phyloP scores from a whole-genome alignment of 2,113 vertebrate species.

The Piprites chloris region DNA sequence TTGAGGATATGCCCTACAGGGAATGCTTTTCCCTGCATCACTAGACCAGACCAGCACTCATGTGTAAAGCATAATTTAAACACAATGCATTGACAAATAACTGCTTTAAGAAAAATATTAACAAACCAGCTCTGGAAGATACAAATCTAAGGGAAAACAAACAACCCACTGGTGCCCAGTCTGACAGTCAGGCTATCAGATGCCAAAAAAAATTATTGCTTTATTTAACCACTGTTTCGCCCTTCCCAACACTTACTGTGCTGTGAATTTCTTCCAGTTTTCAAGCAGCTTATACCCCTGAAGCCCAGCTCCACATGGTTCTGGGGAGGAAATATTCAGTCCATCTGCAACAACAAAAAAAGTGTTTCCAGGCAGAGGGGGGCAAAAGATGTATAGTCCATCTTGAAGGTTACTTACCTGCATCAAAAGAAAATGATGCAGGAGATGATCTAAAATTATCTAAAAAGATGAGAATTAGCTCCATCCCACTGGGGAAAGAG shows the following conservation, averaged over 20 bases:
- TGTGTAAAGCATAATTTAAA: background rate
- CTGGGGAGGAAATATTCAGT: background rate
- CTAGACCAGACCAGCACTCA: background rate
- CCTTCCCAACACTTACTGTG: background rate
- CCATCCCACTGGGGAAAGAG: background rate
- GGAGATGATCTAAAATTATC: background rate
- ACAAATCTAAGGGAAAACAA: constrained; percentile 6
- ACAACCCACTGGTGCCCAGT: background rate
- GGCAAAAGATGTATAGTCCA: background rate
- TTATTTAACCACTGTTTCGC: background rate
- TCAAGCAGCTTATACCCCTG: background rate
- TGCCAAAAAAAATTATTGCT: background rate
- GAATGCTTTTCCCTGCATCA: background rate
- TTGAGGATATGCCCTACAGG: background rate
- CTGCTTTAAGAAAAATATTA: background rate
- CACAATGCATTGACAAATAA: background rate
- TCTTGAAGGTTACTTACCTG: background rate
- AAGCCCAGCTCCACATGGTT: background rate
- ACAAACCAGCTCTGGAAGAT: background rate
- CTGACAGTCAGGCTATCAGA: background rate
- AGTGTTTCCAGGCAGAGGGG: background rate
- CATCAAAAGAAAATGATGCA: background rate
- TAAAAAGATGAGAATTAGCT: background rate
- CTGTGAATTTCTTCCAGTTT: background rate
- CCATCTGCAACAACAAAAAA: background rate